A percentile compares a stretch with the other conserved stretches of the same genome.
Conservation (phyloP, 2,113 vertebrate species). For the Calyptomena viridis region DNA sequence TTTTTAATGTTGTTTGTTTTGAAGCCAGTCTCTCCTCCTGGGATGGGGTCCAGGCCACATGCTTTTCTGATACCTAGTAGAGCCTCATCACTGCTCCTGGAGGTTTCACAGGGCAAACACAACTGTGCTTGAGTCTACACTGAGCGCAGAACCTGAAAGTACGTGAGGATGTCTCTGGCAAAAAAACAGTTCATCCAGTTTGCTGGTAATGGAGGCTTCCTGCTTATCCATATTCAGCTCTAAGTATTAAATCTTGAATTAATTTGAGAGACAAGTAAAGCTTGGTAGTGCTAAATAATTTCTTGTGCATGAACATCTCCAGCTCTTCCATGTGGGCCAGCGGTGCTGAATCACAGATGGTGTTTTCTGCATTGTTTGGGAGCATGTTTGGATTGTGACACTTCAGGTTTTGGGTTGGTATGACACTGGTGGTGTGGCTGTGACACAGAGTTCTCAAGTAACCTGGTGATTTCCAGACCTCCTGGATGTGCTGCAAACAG, state of each 20-base stretch:
- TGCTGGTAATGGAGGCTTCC: background rate
- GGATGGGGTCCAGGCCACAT: background rate
- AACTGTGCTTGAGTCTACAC: background rate
- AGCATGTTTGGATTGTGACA: rapidly evolving
- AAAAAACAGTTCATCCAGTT: constrained; percentile 6
- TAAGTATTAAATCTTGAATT: background rate
- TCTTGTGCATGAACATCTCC: background rate
- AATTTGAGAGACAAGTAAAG: background rate
- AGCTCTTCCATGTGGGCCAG: background rate
- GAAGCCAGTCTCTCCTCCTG: background rate
- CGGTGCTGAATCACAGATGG: rapidly evolving
- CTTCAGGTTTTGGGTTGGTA: background rate
- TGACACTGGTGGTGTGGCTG: background rate
- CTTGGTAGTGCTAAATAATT: background rate
- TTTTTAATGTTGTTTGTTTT: background rate
- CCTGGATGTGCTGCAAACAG: background rate
- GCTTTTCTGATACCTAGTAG: background rate
- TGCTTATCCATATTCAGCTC: background rate
- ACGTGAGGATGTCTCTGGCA: background rate
- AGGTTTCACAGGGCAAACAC: background rate
- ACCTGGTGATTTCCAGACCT: background rate
- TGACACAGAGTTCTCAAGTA: background rate
- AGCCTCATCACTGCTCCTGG: background rate
- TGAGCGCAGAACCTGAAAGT: background rate
- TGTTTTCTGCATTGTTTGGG: background rate